Conservation (phyloP, 2,888 invertebrate species). For the Orthonychiurus folsomi region DNA sequence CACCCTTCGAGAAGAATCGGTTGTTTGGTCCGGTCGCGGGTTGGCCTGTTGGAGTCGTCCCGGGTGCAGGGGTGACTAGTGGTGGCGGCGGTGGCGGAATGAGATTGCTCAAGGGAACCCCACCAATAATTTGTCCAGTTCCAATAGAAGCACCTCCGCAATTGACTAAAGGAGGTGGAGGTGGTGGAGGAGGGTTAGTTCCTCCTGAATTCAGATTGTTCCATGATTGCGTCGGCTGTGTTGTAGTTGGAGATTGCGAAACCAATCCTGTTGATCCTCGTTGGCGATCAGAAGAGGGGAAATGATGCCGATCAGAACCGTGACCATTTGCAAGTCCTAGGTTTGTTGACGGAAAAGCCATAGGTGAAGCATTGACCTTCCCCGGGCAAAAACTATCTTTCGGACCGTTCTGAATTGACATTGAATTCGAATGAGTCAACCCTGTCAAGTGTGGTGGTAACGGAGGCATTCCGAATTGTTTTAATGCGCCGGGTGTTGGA, state of each 20-base stretch:
- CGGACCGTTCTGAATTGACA: neutral
- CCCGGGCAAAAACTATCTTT: no score
- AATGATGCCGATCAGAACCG: neutral
- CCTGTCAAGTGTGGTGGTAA: constrained; percentile 19
- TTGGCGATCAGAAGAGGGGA: neutral
- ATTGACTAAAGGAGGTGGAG: constrained; percentile 1
- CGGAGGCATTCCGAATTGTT: constrained; percentile 38
- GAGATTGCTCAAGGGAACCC: constrained; percentile 28
- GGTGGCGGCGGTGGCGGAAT: constrained; percentile 34
- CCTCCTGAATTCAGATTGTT: constrained; percentile 6
- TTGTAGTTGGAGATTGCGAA: neutral
- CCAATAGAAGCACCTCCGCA: neutral
- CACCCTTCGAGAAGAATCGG: neutral
- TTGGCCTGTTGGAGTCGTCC: neutral
- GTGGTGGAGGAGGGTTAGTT: constrained; percentile 8
- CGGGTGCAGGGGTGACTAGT: constrained; percentile 17
- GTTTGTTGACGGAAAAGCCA: neutral
- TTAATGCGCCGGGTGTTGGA: constrained; percentile 36
- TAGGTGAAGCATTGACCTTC: neutral
- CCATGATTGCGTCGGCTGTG: neutral
- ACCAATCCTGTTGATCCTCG: neutral
- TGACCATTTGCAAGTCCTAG: neutral
- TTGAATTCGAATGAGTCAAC: neutral
- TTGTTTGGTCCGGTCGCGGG: neutral
- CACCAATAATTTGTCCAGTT: constrained; percentile 29